Percentiles rank a stretch among this genome's conserved stretches.
phyloP scores from a whole-genome alignment of 2,113 vertebrate species.

The Erythrocercus mccallii region DNA sequence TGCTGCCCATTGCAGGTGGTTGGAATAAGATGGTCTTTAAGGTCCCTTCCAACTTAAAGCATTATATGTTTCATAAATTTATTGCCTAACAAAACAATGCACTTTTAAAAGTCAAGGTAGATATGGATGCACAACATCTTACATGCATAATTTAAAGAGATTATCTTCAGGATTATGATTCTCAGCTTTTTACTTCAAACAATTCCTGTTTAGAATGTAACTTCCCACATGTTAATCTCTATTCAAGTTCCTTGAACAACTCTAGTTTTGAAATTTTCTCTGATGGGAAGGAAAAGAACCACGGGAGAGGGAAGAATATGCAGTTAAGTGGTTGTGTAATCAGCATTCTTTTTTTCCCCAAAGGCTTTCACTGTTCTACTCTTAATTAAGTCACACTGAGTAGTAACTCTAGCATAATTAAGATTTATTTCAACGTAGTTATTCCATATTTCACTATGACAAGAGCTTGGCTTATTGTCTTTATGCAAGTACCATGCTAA shows the following conservation, averaged over 20 bases:
- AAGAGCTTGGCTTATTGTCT: conserved; percentile 48
- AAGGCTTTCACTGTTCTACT: conserved; percentile 16
- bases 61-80: conserved; percentile 12
- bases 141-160: conserved; percentile 31
- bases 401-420: conserved; percentile 45
- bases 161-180: conserved; percentile 26
- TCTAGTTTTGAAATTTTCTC: background rate
- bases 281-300: background rate
- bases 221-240: background rate
- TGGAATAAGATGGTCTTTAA: background rate
- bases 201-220: background rate
- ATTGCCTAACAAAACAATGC: background rate
- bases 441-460: conserved; percentile 56
- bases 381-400: conserved; percentile 56
- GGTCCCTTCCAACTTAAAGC: background rate
- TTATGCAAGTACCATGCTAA: conserved; percentile 22
- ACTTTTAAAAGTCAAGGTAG: conserved; percentile 30
- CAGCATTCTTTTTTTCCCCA: background rate
- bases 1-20: background rate
- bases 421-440: conserved; percentile 52
- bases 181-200: background rate
- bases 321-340: conserved; percentile 5
- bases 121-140: conserved; percentile 22
- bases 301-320: background rate
- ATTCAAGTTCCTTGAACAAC: background rate